These are phyloP conservation scores for Tyrannus savana DNA, from an alignment of 2,113 vertebrate species.

Conservation along the genomic window DNA sequence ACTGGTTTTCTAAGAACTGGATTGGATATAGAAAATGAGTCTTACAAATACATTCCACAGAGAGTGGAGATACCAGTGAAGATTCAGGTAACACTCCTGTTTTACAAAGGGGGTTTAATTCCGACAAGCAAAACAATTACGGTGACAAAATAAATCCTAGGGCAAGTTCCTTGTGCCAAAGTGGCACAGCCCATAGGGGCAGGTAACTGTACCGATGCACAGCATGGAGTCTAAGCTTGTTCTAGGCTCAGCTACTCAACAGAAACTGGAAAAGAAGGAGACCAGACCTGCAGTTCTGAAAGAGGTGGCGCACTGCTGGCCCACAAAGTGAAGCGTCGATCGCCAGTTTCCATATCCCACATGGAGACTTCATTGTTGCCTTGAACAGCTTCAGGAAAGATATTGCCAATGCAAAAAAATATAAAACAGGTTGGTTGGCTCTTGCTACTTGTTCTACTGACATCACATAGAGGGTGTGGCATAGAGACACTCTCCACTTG, in stretches of 20 bases:
- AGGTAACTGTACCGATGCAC: background rate
- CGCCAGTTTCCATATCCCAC: slow-evolving; percentile 99
- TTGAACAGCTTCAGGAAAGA: slow-evolving; percentile 84
- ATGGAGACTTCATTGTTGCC: slow-evolving; percentile 98
- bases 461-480: background rate
- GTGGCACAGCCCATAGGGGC: background rate
- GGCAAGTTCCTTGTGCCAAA: background rate
- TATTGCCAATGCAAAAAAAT: background rate
- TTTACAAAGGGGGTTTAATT: background rate
- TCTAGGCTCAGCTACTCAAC: background rate
- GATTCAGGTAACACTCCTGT: background rate
- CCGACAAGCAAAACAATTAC: background rate
- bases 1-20: background rate
- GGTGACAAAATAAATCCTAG: background rate
- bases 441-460: background rate
- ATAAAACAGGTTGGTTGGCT: background rate
- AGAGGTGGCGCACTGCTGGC: slow-evolving; percentile 94
- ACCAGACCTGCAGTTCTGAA: slow-evolving; percentile 91
- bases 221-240: background rate
- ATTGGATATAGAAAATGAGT: background rate
- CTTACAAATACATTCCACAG: background rate
- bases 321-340: slow-evolving; percentile 94
- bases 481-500: background rate
- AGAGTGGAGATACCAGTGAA: background rate
- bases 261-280: background rate